Evolutionary conservation across 2,888 invertebrate species (phyloP).

Genomic region (Dolomedes plantarius): DNA sequence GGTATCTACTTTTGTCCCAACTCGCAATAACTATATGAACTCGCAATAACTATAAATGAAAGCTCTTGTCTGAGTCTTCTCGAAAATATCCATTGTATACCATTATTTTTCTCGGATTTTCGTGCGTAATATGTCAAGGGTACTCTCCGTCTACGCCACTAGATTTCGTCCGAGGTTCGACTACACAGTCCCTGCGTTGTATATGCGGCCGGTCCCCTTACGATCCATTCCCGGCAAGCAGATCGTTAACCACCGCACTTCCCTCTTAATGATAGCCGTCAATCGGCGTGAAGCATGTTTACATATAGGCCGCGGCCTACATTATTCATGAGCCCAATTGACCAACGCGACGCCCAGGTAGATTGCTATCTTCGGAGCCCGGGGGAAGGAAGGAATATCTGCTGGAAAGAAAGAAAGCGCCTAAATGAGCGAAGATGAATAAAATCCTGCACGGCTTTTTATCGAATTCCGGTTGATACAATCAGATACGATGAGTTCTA

Average conservation of each 20-base stretch:
- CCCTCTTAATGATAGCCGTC: slow-evolving; percentile 54
- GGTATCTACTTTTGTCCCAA: too few species aligned
- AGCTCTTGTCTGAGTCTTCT: too few species aligned
- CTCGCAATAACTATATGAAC: too few species aligned
- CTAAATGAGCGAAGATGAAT: background rate
- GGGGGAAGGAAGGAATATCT: background rate
- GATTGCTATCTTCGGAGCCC: slow-evolving; percentile 26
- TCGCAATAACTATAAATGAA: too few species aligned
- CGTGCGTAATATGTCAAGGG: too few species aligned
- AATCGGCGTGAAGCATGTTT: slow-evolving; percentile 43
- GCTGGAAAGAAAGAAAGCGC: background rate
- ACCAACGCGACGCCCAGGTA: slow-evolving; percentile 29
- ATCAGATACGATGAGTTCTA: background rate
- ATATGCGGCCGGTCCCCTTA: too few species aligned
- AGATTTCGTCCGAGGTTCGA: too few species aligned
- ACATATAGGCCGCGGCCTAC: slow-evolving; percentile 52
- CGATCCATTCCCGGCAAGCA: background rate
- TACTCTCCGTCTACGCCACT: too few species aligned
- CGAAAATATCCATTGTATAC: too few species aligned
- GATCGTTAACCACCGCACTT: slow-evolving; percentile 8
- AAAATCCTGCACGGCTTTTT: background rate
- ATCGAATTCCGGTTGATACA: background rate
- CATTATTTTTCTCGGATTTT: too few species aligned
- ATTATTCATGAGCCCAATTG: slow-evolving; percentile 64
- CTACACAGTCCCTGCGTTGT: too few species aligned